A percentile compares a stretch with the other conserved stretches of the same genome.
Conservation (phyloP, 2,113 vertebrate species). For the Lathamus discolor region DNA sequence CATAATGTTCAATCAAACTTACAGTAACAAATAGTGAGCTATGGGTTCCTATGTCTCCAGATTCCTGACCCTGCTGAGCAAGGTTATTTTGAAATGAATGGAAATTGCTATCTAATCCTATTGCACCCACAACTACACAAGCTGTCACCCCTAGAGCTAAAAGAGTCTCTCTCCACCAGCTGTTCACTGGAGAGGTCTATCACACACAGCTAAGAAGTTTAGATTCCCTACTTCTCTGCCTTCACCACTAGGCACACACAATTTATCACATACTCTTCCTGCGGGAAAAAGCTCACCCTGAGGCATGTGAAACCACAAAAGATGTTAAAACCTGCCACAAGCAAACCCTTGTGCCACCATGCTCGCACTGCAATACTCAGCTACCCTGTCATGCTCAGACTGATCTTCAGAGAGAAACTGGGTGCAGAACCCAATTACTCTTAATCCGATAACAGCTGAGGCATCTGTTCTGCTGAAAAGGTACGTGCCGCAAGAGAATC, state of each 20-base stretch:
- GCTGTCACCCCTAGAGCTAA: slow-evolving; percentile 28
- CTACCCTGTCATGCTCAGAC: not conserved
- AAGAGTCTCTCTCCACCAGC: slow-evolving; percentile 35
- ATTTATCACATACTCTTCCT: not conserved
- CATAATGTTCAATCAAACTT: slow-evolving; percentile 4
- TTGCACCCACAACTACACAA: slow-evolving; percentile 20
- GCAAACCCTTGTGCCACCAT: not conserved
- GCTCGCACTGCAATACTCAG: not conserved
- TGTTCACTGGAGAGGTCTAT: slow-evolving; percentile 6
- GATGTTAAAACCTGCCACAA: not conserved
- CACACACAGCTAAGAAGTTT: slow-evolving; percentile 28
- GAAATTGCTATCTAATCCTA: slow-evolving; percentile 25
- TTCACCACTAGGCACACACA: not conserved
- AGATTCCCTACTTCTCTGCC: slow-evolving; percentile 21
- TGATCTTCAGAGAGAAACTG: not conserved
- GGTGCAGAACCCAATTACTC: not conserved
- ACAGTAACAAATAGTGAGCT: slow-evolving; percentile 2
- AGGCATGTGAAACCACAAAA: not conserved
- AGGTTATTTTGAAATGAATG: slow-evolving; percentile 21
- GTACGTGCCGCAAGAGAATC: not conserved
- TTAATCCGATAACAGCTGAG: not conserved
- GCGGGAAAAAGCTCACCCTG: not conserved
- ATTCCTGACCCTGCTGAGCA: slow-evolving; percentile 11
- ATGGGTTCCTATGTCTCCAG: not conserved
- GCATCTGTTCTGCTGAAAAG: not conserved